Percentiles rank a stretch among this genome's conserved stretches.
Evolutionary conservation across 2,888 invertebrate genomes (phyloP).

Genomic region (Selenia dentaria): DNA sequence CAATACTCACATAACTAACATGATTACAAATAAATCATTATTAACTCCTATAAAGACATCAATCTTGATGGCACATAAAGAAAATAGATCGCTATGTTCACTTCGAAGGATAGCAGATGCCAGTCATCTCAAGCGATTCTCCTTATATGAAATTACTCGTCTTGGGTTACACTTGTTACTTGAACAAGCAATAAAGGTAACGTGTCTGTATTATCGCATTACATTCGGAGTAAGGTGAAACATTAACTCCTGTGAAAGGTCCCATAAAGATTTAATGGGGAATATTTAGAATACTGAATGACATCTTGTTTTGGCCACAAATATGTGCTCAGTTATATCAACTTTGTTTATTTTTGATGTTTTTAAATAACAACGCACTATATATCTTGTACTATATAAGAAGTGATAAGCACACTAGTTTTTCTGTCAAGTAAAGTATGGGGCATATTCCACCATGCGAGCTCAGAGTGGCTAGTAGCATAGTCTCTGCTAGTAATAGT

Average conservation of each 20-base stretch:
- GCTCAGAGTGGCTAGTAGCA: too few species aligned
- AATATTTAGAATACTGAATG: not conserved
- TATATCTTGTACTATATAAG: too few species aligned
- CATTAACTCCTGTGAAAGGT: slow-evolving; percentile 5
- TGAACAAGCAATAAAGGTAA: slow-evolving; percentile 27
- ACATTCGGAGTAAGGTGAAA: slow-evolving; percentile 8
- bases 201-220: slow-evolving; percentile 13
- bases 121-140: slow-evolving; percentile 43
- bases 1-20: slow-evolving; percentile 6
- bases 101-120: slow-evolving; percentile 36
- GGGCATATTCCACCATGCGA: too few species aligned
- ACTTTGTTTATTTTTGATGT: too few species aligned
- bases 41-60: slow-evolving; percentile 5
- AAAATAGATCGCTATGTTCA: slow-evolving; percentile 37
- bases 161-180: slow-evolving; percentile 42
- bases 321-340: too few species aligned
- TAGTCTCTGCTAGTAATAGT: too few species aligned
- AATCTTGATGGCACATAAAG: slow-evolving; percentile 38
- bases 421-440: too few species aligned
- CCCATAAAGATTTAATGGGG: not conserved
- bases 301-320: not conserved
- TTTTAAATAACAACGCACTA: too few species aligned
- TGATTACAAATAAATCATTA: slow-evolving; percentile 7
- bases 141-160: slow-evolving; percentile 43
- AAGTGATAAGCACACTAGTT: too few species aligned